Base-by-base conservation (phyloP, 2,888 invertebrate species). In the Lamproptera curius region DNA sequence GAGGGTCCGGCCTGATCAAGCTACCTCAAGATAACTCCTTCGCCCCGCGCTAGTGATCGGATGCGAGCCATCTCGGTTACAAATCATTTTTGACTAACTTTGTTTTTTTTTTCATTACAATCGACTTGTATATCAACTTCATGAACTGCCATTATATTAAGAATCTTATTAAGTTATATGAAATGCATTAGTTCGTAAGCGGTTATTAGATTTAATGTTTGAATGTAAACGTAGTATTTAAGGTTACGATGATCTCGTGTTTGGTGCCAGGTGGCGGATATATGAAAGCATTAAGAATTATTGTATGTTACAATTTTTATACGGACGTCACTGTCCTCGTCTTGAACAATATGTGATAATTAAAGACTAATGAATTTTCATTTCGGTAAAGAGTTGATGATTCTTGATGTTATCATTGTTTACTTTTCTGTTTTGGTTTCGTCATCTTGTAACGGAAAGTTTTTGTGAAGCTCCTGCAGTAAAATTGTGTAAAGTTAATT, bases 201-300 rank as follows among this genome's bases (percentile, higher is more conserved):
- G 74, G 75, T 81, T 73, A 73, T 69, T 77, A 81, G 75, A 68
- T 69, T 59, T 77, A 76, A 76, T 57, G 66, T 73, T 74, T 73
- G 73, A 76, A 75, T 79, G 74, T 82, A 76, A 77, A 74, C 60
- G 60, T 82, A 83, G 77, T 55, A 26, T 40, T 9, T 50, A 50
- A 50, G 49, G 15, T 44, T 40, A 17, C 76, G 81, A 78, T 85
- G 87, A 87, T 87, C 87, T 87, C 87, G 80, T 73, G 43, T 78
- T 76, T 72, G 72, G 73, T 76, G 81, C 80, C 82, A 74, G 74
- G 69, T 67, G 67, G 59, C 71, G 83, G 83, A 78, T 70, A 67
- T 76, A 76, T 85, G 83, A 81, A 85, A 86, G 79, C 87, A 87
- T 87, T 76, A 86, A 87, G 87, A 87, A 86, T 86, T 80, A 83